Percentiles rank a stretch among this genome's conserved stretches.
phyloP scores from a whole-genome alignment of 2,797 vertebrate species.

The Eleutherodactylus coqui region DNA sequence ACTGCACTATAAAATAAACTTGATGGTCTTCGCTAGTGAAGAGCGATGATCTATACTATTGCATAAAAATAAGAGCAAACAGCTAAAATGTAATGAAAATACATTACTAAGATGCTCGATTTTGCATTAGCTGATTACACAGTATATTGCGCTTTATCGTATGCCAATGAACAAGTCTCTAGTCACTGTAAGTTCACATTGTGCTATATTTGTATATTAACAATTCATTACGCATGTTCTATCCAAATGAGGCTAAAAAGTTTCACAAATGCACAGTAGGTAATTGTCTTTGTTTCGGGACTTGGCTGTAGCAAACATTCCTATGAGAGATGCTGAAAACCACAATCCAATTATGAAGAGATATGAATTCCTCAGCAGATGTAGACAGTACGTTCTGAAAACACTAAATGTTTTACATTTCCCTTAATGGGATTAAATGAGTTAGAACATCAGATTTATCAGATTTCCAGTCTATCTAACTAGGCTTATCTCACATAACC shows the following conservation, averaged over 20 bases:
- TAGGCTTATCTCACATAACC: slow-evolving; percentile 31
- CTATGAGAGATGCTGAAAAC: slow-evolving; percentile 46
- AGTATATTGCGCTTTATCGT: not conserved
- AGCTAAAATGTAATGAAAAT: not conserved
- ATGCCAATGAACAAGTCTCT: not conserved
- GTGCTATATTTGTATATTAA: not conserved
- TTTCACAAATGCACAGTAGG: slow-evolving; percentile 34
- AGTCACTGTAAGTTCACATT: not conserved
- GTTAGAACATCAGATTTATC: slow-evolving; percentile 48
- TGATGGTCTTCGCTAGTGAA: not conserved
- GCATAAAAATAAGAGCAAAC: not conserved
- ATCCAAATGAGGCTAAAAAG: slow-evolving; percentile 10
- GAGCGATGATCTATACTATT: not conserved
- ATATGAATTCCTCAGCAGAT: slow-evolving; percentile 52
- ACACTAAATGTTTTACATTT: slow-evolving; percentile 52
- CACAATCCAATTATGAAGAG: slow-evolving; percentile 56
- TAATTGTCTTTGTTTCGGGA: slow-evolving; percentile 54
- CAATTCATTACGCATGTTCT: slow-evolving; percentile 23
- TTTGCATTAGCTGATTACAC: not conserved
- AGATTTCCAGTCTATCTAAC: slow-evolving; percentile 52
- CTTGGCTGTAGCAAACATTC: slow-evolving; percentile 45
- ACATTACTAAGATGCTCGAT: not conserved
- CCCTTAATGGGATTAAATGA: slow-evolving; percentile 60
- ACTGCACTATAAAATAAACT: not conserved
- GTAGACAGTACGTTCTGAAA: slow-evolving; percentile 36